These are phyloP conservation scores for Spicauda simplicius DNA, from an alignment of 2,888 invertebrate genomes.

Conservation along the genomic window DNA sequence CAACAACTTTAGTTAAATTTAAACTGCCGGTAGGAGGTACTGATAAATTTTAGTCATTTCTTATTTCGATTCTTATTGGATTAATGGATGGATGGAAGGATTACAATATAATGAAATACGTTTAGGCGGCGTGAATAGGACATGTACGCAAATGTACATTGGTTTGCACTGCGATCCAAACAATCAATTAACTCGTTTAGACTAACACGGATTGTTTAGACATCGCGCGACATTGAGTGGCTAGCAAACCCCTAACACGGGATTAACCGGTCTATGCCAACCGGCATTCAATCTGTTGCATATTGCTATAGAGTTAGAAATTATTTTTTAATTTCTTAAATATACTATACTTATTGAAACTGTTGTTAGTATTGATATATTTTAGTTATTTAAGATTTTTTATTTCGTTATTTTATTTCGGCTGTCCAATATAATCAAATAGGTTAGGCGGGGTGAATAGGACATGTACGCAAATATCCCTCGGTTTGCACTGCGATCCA, in stretches of 20 bases:
- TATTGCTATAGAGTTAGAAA: neutral
- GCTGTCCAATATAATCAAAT: no score
- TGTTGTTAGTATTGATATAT: no score
- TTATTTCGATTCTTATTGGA: no score
- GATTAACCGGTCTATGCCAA: slow-evolving; percentile 8
- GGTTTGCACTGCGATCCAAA: slow-evolving; percentile 15
- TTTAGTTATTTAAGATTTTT: no score
- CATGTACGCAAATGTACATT: neutral
- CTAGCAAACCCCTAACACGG: slow-evolving; percentile 7
- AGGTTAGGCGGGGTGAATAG: neutral
- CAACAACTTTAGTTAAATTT: no score
- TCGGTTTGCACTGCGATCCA: slow-evolving; percentile 10
- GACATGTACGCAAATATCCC: neutral
- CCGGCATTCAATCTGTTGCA: slow-evolving; percentile 24
- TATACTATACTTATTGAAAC: neutral
- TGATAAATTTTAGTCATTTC: no score
- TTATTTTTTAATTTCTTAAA: neutral
- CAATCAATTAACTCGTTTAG: slow-evolving; percentile 32
- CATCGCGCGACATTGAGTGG: slow-evolving; percentile 54
- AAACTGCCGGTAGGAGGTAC: no score
- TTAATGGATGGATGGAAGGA: no score
- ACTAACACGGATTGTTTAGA: slow-evolving; percentile 58
- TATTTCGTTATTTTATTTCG: no score
- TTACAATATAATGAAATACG: no score
- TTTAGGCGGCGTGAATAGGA: neutral